Evolutionary conservation across 2,797 vertebrate species (phyloP).

Genomic region (Tokudaia tokunoshimensis): DNA sequence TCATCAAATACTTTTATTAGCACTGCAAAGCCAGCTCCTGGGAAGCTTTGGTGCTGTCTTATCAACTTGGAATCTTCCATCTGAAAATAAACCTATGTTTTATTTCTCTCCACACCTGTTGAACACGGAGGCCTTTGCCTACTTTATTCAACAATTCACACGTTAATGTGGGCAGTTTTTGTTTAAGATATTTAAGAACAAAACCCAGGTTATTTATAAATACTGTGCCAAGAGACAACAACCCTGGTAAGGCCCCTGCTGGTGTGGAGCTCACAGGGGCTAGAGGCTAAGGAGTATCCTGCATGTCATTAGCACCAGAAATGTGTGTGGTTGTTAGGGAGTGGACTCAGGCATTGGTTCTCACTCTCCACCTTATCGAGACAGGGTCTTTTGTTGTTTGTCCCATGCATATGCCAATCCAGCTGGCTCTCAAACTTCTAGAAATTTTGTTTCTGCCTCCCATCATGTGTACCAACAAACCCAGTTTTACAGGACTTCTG

Average conservation of each 20-base stretch:
- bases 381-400: neutral
- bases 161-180: slow-evolving; percentile 11
- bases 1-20: slow-evolving; percentile 38
- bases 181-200: slow-evolving; percentile 43
- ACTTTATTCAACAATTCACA: neutral
- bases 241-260: neutral
- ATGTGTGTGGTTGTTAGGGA: neutral
- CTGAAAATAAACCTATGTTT: slow-evolving; percentile 46
- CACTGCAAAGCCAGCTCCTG: neutral
- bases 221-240: neutral
- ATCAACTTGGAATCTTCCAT: neutral
- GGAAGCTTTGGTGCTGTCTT: neutral
- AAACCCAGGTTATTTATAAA: slow-evolving; percentile 1
- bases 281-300: neutral
- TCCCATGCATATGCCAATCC: neutral
- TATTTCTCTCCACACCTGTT: slow-evolving; percentile 54
- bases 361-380: neutral
- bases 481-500: neutral
- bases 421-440: neutral
- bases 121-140: neutral
- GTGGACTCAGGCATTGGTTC: neutral
- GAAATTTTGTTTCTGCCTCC: neutral
- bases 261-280: neutral
- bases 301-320: neutral
- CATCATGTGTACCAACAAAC: neutral